A percentile compares a stretch with the other conserved stretches of the same genome.
These are phyloP conservation scores for Oryzias dopingdopingensis DNA, from an alignment of 2,797 vertebrate species.

Conservation along the genomic window DNA sequence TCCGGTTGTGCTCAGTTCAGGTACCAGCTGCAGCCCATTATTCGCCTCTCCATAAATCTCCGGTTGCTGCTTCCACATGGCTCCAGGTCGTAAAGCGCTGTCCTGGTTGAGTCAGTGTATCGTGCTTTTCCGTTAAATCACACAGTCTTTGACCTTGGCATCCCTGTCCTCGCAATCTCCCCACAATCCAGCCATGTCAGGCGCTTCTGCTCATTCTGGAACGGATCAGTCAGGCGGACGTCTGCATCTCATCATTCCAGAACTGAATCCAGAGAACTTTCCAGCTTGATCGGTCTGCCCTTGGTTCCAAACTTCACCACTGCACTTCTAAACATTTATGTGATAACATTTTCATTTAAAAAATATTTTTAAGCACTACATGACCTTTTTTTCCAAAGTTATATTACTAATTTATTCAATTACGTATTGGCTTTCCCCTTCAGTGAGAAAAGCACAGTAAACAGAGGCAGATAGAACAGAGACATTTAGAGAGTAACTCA, in stretches of 20 bases:
- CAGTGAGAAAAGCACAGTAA: background rate
- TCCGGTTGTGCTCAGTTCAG: background rate
- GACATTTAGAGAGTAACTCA: constrained; percentile 21
- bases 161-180: background rate
- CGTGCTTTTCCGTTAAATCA: background rate
- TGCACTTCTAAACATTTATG: too few species aligned
- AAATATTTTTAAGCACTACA: too few species aligned
- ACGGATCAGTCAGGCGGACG: background rate
- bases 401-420: too few species aligned
- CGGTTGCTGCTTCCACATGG: background rate
- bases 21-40: constrained; percentile 2
- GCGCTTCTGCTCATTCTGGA: background rate
- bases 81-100: background rate
- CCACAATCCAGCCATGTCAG: background rate
- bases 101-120: background rate
- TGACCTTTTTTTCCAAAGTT: too few species aligned
- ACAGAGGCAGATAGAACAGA: constrained; percentile 8
- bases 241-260: too few species aligned
- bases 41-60: background rate
- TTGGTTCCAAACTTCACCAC: too few species aligned
- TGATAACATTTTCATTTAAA: too few species aligned
- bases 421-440: background rate
- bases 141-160: background rate
- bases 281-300: too few species aligned
- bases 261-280: too few species aligned